Percentiles rank a stretch among this genome's conserved stretches.
Evolutionary conservation across 2,888 invertebrate genomes (phyloP).

Genomic region (Phorcus lineatus): DNA sequence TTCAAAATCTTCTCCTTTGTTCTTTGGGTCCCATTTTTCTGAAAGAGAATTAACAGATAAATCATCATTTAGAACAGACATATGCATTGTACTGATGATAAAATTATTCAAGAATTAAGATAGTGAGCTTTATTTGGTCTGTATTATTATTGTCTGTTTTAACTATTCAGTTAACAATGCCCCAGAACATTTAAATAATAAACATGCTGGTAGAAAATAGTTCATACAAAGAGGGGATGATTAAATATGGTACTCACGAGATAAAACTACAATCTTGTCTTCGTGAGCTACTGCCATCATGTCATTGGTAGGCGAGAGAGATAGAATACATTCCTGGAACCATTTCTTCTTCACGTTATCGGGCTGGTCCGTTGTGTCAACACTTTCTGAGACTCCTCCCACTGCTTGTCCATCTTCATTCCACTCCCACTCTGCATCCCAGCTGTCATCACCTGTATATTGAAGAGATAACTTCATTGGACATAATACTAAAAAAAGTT

Average conservation of each 20-base stretch:
- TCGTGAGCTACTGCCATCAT: slow-evolving; percentile 82
- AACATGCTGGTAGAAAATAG: too few relatives aligned
- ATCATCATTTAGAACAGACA: too few relatives aligned
- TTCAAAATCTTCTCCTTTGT: slow-evolving; percentile 63
- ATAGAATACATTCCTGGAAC: slow-evolving; percentile 82
- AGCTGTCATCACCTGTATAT: slow-evolving; percentile 49
- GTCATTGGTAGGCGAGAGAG: slow-evolving; percentile 84
- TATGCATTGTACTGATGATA: too few relatives aligned
- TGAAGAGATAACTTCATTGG: too few relatives aligned
- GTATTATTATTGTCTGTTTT: too few relatives aligned
- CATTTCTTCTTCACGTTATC: slow-evolving; percentile 77
- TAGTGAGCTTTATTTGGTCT: too few relatives aligned
- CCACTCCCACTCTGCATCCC: slow-evolving; percentile 73
- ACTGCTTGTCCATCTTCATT: slow-evolving; percentile 55
- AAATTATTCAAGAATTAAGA: too few relatives aligned
- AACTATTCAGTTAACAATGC: too few relatives aligned
- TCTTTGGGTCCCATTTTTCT: slow-evolving; percentile 72
- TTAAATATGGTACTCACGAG: slow-evolving; percentile 55
- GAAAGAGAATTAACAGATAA: slow-evolving; percentile 26
- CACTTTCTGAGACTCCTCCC: slow-evolving; percentile 34
- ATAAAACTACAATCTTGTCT: slow-evolving; percentile 81
- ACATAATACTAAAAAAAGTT: too few relatives aligned
- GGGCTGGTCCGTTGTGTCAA: slow-evolving; percentile 37
- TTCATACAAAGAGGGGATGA: too few relatives aligned
- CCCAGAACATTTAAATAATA: too few relatives aligned